Evolutionary conservation across 2,888 invertebrate species (phyloP).

Genomic region (Lycia hirtaria): DNA sequence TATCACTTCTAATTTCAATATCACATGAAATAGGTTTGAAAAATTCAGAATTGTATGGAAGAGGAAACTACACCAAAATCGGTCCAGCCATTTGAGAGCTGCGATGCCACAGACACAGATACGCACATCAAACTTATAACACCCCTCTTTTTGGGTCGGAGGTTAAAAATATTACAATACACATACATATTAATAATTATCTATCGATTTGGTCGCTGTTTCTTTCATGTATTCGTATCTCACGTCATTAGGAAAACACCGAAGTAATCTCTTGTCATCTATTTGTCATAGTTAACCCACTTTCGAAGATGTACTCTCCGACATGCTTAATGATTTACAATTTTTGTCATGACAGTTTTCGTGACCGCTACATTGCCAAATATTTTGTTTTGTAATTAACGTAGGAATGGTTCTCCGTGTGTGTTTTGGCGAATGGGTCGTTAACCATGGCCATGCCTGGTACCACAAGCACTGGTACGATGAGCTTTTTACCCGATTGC

Average conservation of each 20-base stretch:
- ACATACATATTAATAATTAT: no score
- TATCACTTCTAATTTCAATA: no score
- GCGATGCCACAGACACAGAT: no score
- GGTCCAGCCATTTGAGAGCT: no score
- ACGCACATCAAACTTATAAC: no score
- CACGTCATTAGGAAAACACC: conserved; percentile 46
- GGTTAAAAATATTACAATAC: no score
- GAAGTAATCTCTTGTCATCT: conserved; percentile 53
- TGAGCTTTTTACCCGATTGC: no score
- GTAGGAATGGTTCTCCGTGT: conserved; percentile 28
- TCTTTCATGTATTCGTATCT: conserved; percentile 7
- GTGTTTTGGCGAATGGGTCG: neutral
- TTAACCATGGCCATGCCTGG: neutral
- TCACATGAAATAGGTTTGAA: no score
- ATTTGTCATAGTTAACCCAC: conserved; percentile 68
- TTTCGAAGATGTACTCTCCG: conserved; percentile 53
- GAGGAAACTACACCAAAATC: no score
- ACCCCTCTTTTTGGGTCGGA: no score
- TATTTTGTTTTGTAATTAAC: conserved; percentile 57
- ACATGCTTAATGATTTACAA: conserved; percentile 62
- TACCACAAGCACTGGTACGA: neutral
- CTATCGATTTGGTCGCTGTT: no score
- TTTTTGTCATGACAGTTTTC: conserved; percentile 56
- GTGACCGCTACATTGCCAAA: conserved; percentile 60
- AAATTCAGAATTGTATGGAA: no score